Evolutionary conservation across 2,113 vertebrate genomes (phyloP).

Genomic region (Athene noctua): DNA sequence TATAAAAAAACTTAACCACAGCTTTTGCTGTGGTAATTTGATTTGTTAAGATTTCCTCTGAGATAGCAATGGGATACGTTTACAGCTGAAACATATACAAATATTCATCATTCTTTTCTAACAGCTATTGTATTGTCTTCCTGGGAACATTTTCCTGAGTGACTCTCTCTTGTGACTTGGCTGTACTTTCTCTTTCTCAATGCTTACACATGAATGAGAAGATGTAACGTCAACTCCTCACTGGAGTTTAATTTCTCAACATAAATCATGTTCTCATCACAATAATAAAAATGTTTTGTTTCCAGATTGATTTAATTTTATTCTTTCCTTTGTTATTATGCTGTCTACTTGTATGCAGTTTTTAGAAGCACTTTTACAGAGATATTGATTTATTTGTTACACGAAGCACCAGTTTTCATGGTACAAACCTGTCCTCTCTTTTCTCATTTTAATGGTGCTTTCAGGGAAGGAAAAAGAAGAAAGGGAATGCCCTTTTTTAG

Average conservation of each 20-base stretch:
- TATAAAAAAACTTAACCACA: not conserved
- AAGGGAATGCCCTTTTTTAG: not conserved
- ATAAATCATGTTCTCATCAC: not conserved
- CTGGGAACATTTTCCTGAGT: not conserved
- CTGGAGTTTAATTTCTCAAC: slow-evolving; percentile 8
- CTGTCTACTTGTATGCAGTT: not conserved
- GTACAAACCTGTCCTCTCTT: not conserved
- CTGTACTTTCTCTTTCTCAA: not conserved
- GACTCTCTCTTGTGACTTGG: not conserved
- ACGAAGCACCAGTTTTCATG: not conserved
- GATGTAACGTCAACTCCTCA: not conserved
- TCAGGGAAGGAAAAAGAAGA: not conserved
- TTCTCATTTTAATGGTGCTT: not conserved
- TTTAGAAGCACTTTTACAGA: not conserved
- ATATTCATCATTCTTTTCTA: slow-evolving; percentile 8
- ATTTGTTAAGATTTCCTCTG: slow-evolving; percentile 22
- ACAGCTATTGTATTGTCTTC: not conserved
- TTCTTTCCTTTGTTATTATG: not conserved
- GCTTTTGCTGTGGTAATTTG: not conserved
- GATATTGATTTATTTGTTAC: not conserved
- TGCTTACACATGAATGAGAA: not conserved
- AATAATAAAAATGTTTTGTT: not conserved
- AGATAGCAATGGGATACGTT: not conserved
- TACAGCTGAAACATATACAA: slow-evolving; percentile 15
- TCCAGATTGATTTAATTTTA: not conserved